Conservation (phyloP, 1,140 invertebrate genomes). For the Drosophila sucinea region DNA sequence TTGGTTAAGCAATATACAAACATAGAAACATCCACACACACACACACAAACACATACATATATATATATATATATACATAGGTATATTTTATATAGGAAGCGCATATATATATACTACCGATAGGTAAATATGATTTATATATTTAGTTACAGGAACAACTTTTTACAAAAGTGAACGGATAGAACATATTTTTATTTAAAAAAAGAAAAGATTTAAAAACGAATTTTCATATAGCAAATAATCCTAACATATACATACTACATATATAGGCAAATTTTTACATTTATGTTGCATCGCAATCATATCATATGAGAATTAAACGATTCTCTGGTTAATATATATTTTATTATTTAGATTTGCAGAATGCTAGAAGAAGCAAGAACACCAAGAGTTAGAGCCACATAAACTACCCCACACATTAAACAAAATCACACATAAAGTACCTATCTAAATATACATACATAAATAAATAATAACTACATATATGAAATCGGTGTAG, state of each 20-base stretch:
- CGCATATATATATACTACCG: conserved; percentile 32
- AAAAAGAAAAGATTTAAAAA: conserved; percentile 56
- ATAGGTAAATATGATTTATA: conserved; percentile 9
- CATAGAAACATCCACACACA: conserved; percentile 32
- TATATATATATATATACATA: conserved; percentile 44
- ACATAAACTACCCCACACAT: conserved; percentile 63
- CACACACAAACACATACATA: conserved; percentile 31
- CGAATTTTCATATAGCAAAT: conserved; percentile 74
- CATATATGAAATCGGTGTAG: conserved; percentile 2
- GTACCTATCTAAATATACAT: conserved; percentile 18
- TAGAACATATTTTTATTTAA: not conserved
- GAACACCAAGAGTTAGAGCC: conserved; percentile 27
- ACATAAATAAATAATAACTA: conserved; percentile 12
- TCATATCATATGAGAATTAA: conserved; percentile 50
- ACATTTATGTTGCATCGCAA: conserved; percentile 60
- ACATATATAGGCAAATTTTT: conserved; percentile 41
- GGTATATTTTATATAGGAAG: conserved; percentile 68
- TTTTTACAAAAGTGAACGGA: conserved; percentile 1
- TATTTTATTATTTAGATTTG: conserved; percentile 42
- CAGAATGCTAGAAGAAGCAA: not conserved
- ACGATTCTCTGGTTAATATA: not conserved
- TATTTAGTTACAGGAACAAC: conserved; percentile 11
- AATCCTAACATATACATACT: conserved; percentile 58
- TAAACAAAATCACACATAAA: conserved; percentile 27
- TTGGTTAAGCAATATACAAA: conserved; percentile 49